These are phyloP conservation scores for Adelognathus sp. DNA, from an alignment of 2,888 invertebrate genomes.

Conservation along the genomic window DNA sequence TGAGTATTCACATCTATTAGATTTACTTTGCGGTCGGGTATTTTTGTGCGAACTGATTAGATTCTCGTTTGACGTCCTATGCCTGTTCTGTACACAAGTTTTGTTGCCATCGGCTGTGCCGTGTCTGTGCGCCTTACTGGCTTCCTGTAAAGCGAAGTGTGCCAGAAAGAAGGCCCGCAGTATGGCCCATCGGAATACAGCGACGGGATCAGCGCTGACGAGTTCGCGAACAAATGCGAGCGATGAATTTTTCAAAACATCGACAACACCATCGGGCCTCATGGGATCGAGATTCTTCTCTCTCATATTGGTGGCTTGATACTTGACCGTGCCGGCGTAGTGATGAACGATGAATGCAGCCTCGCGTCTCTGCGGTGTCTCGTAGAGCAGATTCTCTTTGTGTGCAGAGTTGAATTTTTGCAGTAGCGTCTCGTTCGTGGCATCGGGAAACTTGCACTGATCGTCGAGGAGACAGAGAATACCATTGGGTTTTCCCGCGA, in stretches of 20 bases:
- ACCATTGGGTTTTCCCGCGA: slow-evolving; percentile 95
- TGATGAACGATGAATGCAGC: slow-evolving; percentile 96
- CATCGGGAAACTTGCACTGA: slow-evolving; percentile 97
- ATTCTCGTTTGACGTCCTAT: no score
- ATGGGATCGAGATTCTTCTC: slow-evolving; percentile 98
- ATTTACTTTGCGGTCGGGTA: no score
- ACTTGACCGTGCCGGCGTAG: slow-evolving; percentile 98
- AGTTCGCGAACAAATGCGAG: slow-evolving; percentile 96
- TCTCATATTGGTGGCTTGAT: slow-evolving; percentile 95
- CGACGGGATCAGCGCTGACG: slow-evolving; percentile 96
- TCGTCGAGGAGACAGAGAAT: slow-evolving; percentile 95
- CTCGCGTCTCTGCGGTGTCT: slow-evolving; percentile 95
- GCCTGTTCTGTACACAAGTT: no score
- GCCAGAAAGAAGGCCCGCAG: slow-evolving; percentile 95
- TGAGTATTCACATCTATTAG: no score
- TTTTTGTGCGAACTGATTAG: no score
- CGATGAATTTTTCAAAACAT: slow-evolving; percentile 95
- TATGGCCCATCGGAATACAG: slow-evolving; percentile 96
- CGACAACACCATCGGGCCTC: slow-evolving; percentile 94
- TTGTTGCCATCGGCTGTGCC: slow-evolving; percentile 80
- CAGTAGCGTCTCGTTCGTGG: slow-evolving; percentile 95
- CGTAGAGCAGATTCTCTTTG: slow-evolving; percentile 95
- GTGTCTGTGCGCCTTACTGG: slow-evolving; percentile 87
- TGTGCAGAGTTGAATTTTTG: slow-evolving; percentile 97
- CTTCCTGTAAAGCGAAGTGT: slow-evolving; percentile 94